These are phyloP conservation scores for Gymnoscopelus microlampas DNA, from an alignment of 2,797 vertebrate species.

Conservation along the genomic window DNA sequence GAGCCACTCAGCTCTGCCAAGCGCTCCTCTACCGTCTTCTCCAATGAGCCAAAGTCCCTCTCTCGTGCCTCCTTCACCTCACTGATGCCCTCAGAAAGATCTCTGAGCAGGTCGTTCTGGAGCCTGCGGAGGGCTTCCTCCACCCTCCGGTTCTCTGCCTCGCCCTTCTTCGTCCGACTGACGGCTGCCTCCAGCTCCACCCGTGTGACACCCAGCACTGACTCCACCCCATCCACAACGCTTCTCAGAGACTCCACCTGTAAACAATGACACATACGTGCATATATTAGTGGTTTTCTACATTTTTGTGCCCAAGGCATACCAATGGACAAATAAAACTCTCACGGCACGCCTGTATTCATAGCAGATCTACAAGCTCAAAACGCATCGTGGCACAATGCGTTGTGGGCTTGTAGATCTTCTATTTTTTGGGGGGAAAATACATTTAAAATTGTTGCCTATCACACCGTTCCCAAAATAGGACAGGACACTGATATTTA, in stretches of 20 bases:
- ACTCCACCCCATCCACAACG: conserved; percentile 84
- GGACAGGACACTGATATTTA: too few relatives aligned
- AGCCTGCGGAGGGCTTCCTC: conserved; percentile 93
- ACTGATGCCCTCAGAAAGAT: conserved; percentile 88
- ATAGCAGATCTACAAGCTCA: too few relatives aligned
- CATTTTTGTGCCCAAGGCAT: too few relatives aligned
- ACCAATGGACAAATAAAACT: too few relatives aligned
- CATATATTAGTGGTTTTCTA: too few relatives aligned
- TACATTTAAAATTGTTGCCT: too few relatives aligned
- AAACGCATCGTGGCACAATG: too few relatives aligned
- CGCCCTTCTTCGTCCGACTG: conserved; percentile 85
- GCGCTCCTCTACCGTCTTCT: conserved; percentile 91
- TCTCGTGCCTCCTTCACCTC: conserved; percentile 92
- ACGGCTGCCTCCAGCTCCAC: conserved; percentile 86
- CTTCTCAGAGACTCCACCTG: conserved; percentile 88
- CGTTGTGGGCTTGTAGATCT: too few relatives aligned
- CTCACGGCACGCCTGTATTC: too few relatives aligned
- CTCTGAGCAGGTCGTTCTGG: conserved; percentile 90
- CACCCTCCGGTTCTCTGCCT: conserved; percentile 87
- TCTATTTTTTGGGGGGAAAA: too few relatives aligned
- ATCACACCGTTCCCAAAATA: too few relatives aligned
- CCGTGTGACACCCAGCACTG: conserved; percentile 82
- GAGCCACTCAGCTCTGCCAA: conserved; percentile 91
- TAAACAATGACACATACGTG: conserved; percentile 9
- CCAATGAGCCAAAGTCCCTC: conserved; percentile 90